A percentile compares a stretch with the other conserved stretches of the same genome.
Evolutionary conservation across 2,113 vertebrate species (phyloP).

Genomic region (Forbesichthys papilliferus): DNA sequence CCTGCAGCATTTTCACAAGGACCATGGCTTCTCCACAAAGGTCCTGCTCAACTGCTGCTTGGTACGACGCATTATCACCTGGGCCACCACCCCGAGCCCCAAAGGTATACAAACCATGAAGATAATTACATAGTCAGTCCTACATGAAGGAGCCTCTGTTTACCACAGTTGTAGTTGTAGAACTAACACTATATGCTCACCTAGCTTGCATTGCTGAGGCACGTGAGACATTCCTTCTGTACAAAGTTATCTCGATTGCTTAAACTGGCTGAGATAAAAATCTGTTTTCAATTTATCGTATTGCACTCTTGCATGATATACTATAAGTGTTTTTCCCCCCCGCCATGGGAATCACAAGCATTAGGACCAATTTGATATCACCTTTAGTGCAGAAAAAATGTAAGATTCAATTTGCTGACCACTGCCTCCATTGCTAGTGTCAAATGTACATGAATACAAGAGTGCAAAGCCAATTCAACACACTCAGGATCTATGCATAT

Average conservation of each 20-base stretch:
- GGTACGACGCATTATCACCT: conserved; percentile 79
- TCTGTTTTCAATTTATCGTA: not conserved
- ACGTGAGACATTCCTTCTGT: not conserved
- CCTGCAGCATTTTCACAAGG: conserved; percentile 72
- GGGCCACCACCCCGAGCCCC: conserved; percentile 76
- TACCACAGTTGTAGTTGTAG: not conserved
- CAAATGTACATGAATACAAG: not conserved
- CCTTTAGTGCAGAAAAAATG: not conserved
- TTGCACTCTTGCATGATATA: not conserved
- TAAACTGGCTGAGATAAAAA: not conserved
- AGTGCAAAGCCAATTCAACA: too few relatives aligned
- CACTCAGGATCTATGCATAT: too few relatives aligned
- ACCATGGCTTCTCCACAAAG: conserved; percentile 78
- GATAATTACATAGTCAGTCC: too few relatives aligned
- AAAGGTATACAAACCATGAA: conserved; percentile 74
- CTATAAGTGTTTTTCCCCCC: too few relatives aligned
- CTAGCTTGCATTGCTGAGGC: not conserved
- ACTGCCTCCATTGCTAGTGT: not conserved
- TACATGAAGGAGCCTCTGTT: not conserved
- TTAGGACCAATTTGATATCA: not conserved
- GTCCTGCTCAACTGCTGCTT: conserved; percentile 83
- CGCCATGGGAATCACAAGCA: not conserved
- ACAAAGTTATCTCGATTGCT: not conserved
- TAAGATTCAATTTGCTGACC: not conserved
- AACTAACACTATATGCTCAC: too few relatives aligned